phyloP scores from a whole-genome alignment of 1,140 invertebrate genomes.

The Pristionchus pacificus region DNA sequence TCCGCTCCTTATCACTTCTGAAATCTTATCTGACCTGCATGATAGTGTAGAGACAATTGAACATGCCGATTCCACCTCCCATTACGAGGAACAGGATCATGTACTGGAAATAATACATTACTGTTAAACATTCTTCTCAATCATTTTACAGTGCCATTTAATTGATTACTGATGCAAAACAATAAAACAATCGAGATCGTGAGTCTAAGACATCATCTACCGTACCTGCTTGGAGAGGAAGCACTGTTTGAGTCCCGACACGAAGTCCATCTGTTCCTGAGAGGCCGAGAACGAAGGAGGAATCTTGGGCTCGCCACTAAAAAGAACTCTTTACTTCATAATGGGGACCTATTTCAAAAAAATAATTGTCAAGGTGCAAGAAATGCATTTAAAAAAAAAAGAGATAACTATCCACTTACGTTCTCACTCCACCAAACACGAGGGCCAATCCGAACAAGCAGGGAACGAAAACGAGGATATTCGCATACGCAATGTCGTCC shows the following conservation, averaged over 20 bases:
- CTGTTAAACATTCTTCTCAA: neutral
- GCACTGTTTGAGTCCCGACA: constrained; percentile 29
- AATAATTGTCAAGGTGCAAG: too few relatives aligned
- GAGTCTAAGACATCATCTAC: too few relatives aligned
- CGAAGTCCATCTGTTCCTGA: constrained; percentile 49
- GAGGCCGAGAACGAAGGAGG: constrained; percentile 48
- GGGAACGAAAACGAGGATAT: constrained; percentile 46
- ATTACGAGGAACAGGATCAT: constrained; percentile 49
- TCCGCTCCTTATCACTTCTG: too few relatives aligned
- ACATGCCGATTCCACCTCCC: constrained; percentile 57
- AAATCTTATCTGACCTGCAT: constrained; percentile 44
- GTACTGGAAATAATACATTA: constrained; percentile 39
- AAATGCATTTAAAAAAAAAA: neutral
- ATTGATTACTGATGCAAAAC: too few relatives aligned
- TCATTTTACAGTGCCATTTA: neutral
- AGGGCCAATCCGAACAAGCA: constrained; percentile 41
- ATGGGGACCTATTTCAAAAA: too few relatives aligned
- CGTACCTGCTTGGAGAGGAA: neutral
- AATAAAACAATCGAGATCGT: too few relatives aligned
- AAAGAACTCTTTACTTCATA: neutral
- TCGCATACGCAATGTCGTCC: constrained; percentile 44
- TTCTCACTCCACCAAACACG: constrained; percentile 30
- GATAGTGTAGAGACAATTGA: constrained; percentile 55
- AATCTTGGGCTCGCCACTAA: constrained; percentile 51
- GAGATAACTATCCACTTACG: neutral